Evolutionary conservation across 2,888 invertebrate species (phyloP), one percentile per base, ranked within the genome.

Genomic region (Steromphala cineraria): DNA sequence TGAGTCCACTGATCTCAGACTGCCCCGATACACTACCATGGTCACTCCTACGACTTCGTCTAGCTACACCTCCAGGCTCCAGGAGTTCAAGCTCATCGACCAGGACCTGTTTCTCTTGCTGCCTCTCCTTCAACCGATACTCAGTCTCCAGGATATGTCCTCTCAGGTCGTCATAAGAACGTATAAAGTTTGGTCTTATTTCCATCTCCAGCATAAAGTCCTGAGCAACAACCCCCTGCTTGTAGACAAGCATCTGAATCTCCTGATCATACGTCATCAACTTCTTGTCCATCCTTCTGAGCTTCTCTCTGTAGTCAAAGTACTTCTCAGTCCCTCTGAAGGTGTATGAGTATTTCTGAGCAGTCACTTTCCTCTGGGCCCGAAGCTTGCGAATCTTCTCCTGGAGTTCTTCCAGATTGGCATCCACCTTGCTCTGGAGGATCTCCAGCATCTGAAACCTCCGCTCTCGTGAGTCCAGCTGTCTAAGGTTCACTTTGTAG

Each of bases 151-250:
- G 67, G 17, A 91, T 88, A 74, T 87, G 84, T 56, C 84, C 84
- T 62, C 88, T 84, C 17, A 89, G 81, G 56, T 90, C 89, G 13
- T 86, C 89, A 2, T 85, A 79, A 81, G 88, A 92, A n/a, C 88
- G 85, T 24, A 92, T 91, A 77, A 92, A 89, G 82, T 87, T 89
- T 8, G 91, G 91, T 19, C 89, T 79, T 0, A 91, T 80, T 78
- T 90, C 89, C 53, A 89, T 77, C 78, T 91, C 91, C 52, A 91
- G 81, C 4, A 89, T 78, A 56, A 88, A 90, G 79, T 92, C 91
- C 67, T 89, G 88, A 31, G 87, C 82, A 7, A 90, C 83, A 13
- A 91, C 83, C 0, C 86, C 81, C 53, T 89, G 87, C 75, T 90
- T 87, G 82, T 86, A 92, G 75, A 89, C 86, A 28, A 91, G 79